Evolutionary conservation across 2,888 invertebrate species (phyloP).

Genomic region (Hecatera dysodea): DNA sequence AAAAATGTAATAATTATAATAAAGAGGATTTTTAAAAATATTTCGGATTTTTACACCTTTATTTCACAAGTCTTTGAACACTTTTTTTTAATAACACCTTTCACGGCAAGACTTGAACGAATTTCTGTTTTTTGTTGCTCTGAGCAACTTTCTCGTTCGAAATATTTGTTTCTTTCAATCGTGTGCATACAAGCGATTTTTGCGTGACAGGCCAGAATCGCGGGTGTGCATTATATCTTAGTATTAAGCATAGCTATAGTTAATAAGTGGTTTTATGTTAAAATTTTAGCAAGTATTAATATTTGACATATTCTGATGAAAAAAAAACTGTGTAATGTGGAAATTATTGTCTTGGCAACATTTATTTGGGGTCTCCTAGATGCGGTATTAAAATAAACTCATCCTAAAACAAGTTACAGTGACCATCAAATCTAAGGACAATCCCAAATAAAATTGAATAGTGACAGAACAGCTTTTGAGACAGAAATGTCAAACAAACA

Average conservation of each 20-base stretch:
- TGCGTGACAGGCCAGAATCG: conserved; percentile 46
- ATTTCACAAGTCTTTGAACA: conserved; percentile 60
- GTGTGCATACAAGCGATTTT: conserved; percentile 30
- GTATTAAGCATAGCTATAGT: conserved; percentile 58
- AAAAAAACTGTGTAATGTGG: conserved; percentile 27
- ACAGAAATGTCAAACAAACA: not conserved
- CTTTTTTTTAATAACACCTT: conserved; percentile 47
- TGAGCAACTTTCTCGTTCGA: conserved; percentile 39
- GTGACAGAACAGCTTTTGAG: not conserved
- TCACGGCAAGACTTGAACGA: conserved; percentile 46
- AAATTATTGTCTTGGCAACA: conserved; percentile 46
- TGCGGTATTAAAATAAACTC: not conserved
- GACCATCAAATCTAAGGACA: not conserved
- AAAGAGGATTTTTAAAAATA: conserved; percentile 76
- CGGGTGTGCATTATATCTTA: conserved; percentile 41
- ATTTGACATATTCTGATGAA: conserved; percentile 51
- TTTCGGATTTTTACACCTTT: conserved; percentile 72
- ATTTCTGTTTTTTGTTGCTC: conserved; percentile 1
- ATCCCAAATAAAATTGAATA: not conserved
- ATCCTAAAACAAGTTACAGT: not conserved
- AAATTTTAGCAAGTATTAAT: conserved; percentile 62
- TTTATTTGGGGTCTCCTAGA: not conserved
- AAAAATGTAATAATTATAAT: conserved; percentile 68
- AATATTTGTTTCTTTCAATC: conserved; percentile 63
- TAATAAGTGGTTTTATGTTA: conserved; percentile 68